Evolutionary conservation across 2,797 vertebrate genomes (phyloP), one percentile per base, ranked within the genome.

Genomic region (Cuculus canorus): DNA sequence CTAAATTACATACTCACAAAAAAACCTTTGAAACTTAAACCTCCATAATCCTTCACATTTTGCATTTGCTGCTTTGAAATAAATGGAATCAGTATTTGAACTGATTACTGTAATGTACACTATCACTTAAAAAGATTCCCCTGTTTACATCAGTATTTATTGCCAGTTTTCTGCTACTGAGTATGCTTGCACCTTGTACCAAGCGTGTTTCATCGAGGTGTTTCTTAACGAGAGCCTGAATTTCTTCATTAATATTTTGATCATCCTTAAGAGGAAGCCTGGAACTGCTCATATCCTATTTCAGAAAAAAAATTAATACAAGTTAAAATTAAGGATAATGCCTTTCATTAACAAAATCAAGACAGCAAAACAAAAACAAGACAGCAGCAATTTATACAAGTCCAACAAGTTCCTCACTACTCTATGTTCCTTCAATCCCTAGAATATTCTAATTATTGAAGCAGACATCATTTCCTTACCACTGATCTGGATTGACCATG

Each of bases 221-320:
- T 56, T 98, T 98, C 93, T 98, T 96, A 84, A 98, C 97, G 78
- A 98, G 89, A 90, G 98, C 98, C 78, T 98, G 98, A 83, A 98
- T 98, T 95, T 97, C 97, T 95, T 98, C 98, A 95, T 98, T 98
- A 92, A 98, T 95, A 48, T 89, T 95, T 87, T 97, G 97, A 95
- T 98, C 98, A 95, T 98, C 98, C 80, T 96, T 97, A 82, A 98
- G 97, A 78, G 97, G 97, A 92, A 98, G 97, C 54, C 97, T 97
- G 86, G 98, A 97, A 94, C 48, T 96, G 25, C 98, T 98, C 72
- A 98, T 93, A 95, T 98, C 98, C 98, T 98, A 47, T 95, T 43
- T 69, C 57, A 45, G 73, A 25, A 33, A 75, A 33, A 50, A 59
- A 68, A 75, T 41, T 8, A 27, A 50, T 0, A 10, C 0, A 69